Conservation (phyloP, 1,140 invertebrate species). For the Aphis gossypii region DNA sequence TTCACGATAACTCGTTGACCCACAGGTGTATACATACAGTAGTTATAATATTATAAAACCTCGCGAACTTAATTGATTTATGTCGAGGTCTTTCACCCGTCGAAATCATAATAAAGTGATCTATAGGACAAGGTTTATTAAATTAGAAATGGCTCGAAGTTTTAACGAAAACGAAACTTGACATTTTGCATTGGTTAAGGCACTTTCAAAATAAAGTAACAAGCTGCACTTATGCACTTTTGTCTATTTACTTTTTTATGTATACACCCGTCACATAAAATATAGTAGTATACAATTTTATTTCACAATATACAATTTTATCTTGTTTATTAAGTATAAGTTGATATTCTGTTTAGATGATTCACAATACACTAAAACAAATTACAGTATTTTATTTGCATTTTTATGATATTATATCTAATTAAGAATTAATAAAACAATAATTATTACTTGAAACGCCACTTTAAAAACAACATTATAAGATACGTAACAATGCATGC, state of each 20-base stretch:
- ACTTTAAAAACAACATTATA: neutral
- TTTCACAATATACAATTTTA: neutral
- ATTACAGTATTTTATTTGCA: neutral
- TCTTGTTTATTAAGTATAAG: neutral
- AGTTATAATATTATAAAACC: neutral
- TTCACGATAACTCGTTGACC: constrained; percentile 41
- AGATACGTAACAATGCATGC: neutral
- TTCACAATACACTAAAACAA: neutral
- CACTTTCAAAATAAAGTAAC: constrained; percentile 10
- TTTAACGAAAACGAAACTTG: constrained; percentile 13
- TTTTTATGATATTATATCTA: neutral
- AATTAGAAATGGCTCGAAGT: neutral
- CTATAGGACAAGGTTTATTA: constrained; percentile 1
- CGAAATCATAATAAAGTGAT: constrained; percentile 46
- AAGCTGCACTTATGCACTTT: neutral
- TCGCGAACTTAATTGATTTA: constrained; percentile 36
- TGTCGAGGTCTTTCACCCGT: constrained; percentile 52
- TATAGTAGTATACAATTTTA: no score
- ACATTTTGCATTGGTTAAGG: neutral
- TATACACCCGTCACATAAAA: neutral
- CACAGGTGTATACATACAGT: neutral
- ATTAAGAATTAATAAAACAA: neutral
- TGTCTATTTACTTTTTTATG: neutral
- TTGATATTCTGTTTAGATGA: neutral
- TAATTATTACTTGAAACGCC: neutral